Percentiles rank a stretch among this genome's conserved stretches.
Conservation (phyloP, 2,113 vertebrate genomes). For the Tetrao urogallus region DNA sequence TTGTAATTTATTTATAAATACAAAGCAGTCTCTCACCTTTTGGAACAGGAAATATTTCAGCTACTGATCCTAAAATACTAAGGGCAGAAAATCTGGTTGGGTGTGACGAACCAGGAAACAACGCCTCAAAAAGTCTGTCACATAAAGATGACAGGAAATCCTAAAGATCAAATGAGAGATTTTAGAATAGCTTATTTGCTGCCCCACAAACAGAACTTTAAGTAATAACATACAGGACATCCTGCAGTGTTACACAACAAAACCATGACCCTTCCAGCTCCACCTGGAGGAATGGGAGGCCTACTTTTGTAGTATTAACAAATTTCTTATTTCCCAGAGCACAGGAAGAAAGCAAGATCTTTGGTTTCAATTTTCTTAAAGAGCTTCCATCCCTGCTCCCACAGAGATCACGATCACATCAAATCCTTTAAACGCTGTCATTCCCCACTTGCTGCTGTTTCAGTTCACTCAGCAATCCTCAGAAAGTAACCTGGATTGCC, state of each 20-base stretch:
- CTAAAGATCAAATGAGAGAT: conserved; percentile 66
- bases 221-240: not conserved
- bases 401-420: not conserved
- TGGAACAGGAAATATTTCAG: conserved; percentile 81
- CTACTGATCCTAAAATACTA: conserved; percentile 86
- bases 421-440: not conserved
- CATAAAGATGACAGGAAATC: conserved; percentile 89
- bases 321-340: not conserved
- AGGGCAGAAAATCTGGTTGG: conserved; percentile 89
- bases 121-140: conserved; percentile 84
- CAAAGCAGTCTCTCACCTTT: conserved; percentile 68
- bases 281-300: not conserved
- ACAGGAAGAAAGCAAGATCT: not conserved
- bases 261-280: not conserved
- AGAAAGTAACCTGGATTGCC: not conserved
- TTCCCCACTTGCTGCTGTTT: not conserved
- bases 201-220: not conserved
- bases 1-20: not conserved
- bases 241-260: not conserved
- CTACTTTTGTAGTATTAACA: not conserved
- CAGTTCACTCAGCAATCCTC: not conserved
- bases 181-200: not conserved
- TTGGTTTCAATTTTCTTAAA: not conserved
- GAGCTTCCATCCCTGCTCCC: not conserved
- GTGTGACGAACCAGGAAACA: conserved; percentile 92